Conservation (phyloP, 2,797 vertebrate genomes). For the Malurus leucopterus region DNA sequence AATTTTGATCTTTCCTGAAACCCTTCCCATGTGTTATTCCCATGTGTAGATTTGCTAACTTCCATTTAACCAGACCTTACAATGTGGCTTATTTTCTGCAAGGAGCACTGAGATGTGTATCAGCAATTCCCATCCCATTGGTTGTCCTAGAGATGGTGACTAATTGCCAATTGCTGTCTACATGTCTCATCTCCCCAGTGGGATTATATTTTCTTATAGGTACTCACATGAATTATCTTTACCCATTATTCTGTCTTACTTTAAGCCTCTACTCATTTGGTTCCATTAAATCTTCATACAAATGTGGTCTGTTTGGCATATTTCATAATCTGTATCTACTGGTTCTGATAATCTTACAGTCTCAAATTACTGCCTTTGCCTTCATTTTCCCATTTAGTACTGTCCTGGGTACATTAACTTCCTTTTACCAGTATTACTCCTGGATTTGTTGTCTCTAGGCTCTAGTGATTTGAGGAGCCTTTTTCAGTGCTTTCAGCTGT, state of each 20-base stretch:
- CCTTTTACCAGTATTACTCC: not conserved
- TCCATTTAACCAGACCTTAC: not conserved
- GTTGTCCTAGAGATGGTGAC: not conserved
- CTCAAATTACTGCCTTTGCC: not conserved
- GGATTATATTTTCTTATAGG: not conserved
- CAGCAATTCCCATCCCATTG: not conserved
- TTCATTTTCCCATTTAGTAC: not conserved
- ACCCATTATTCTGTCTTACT: not conserved
- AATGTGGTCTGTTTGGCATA: not conserved
- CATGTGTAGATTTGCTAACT: not conserved
- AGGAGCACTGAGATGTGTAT: not conserved
- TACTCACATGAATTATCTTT: not conserved
- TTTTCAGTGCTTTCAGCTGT: not conserved
- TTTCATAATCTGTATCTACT: not conserved
- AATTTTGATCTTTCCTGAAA: not conserved
- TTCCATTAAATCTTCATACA: not conserved
- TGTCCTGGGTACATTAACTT: not conserved
- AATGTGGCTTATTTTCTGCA: not conserved
- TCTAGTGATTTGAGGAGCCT: not conserved
- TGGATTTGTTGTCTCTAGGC: not conserved
- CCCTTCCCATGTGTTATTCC: not conserved
- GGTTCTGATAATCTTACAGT: not conserved
- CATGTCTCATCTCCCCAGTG: not conserved
- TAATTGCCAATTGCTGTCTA: not conserved
- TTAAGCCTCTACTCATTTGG: not conserved